These are phyloP conservation scores for Corydoras maculifer DNA, from an alignment of 2,113 vertebrate genomes.

Conservation along the genomic window DNA sequence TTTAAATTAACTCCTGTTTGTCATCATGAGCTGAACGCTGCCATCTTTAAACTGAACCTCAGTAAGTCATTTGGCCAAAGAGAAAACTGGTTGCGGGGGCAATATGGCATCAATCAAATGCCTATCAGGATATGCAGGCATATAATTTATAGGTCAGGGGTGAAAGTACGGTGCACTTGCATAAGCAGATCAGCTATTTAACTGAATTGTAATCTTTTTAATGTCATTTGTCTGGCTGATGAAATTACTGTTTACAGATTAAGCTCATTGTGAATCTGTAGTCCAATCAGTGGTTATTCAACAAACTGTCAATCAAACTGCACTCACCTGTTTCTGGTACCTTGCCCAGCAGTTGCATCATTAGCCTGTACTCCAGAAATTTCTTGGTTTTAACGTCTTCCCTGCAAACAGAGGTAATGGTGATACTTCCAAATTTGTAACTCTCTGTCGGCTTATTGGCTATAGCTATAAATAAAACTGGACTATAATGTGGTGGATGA, in stretches of 20 bases:
- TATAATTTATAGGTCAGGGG: neutral
- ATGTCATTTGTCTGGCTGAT: conserved; percentile 43
- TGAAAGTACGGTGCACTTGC: conserved; percentile 17
- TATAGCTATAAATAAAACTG: too few relatives aligned
- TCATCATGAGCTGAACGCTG: neutral
- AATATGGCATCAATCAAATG: neutral
- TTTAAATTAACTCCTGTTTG: too few relatives aligned
- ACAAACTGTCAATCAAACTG: conserved; percentile 27
- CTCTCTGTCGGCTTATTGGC: neutral
- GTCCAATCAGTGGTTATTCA: conserved; percentile 32
- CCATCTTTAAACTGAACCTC: neutral
- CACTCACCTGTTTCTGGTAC: conserved; percentile 80
- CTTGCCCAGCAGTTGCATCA: conserved; percentile 63
- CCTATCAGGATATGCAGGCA: neutral
- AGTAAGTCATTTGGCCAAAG: neutral
- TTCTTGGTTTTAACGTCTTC: conserved; percentile 52
- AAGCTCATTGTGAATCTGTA: conserved; percentile 4
- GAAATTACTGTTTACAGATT: conserved; percentile 42
- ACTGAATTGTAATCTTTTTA: conserved; percentile 58
- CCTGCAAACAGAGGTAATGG: conserved; percentile 46
- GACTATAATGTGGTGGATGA: too few relatives aligned
- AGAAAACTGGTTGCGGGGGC: neutral
- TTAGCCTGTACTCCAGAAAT: conserved; percentile 58
- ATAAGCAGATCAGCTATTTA: conserved; percentile 56
- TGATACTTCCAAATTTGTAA: neutral